These are phyloP conservation scores for Phyllotreta striolata DNA, from an alignment of 2,888 invertebrate species.

Conservation along the genomic window DNA sequence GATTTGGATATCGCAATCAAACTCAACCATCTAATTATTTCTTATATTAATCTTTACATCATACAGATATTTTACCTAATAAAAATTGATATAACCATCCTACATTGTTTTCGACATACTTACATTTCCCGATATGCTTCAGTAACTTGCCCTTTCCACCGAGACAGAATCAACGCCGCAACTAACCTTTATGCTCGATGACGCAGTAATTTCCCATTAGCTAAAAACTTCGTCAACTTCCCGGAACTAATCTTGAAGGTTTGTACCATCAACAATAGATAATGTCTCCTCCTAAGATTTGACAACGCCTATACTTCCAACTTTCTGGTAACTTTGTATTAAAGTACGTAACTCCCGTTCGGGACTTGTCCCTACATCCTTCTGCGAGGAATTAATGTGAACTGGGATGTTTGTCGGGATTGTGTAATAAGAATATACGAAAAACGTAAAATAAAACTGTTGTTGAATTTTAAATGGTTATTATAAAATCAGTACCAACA, in stretches of 20 bases:
- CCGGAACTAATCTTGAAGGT: conserved; percentile 28
- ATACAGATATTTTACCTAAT: too few relatives aligned
- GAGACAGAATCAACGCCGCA: neutral
- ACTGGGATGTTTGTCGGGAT: too few relatives aligned
- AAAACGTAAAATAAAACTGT: too few relatives aligned
- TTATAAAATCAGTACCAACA: too few relatives aligned
- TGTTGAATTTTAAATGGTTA: too few relatives aligned
- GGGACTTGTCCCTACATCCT: conserved; percentile 4
- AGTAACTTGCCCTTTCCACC: neutral
- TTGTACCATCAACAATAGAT: conserved; percentile 29
- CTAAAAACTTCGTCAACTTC: conserved; percentile 25
- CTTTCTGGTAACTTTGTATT: conserved; percentile 26
- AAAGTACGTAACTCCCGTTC: conserved; percentile 14
- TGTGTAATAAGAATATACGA: too few relatives aligned
- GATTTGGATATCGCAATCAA: neutral
- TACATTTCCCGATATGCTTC: neutral
- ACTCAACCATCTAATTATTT: too few relatives aligned
- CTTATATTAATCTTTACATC: too few relatives aligned
- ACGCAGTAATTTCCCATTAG: conserved; percentile 23
- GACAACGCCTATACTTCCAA: conserved; percentile 24
- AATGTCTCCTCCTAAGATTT: conserved; percentile 26
- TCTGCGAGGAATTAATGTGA: too few relatives aligned
- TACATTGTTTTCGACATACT: too few relatives aligned
- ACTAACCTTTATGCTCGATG: conserved; percentile 12
- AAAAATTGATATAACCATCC: too few relatives aligned